These are phyloP conservation scores for Myotis vivesi DNA, from an alignment of 2,797 vertebrate species.

Conservation along the genomic window DNA sequence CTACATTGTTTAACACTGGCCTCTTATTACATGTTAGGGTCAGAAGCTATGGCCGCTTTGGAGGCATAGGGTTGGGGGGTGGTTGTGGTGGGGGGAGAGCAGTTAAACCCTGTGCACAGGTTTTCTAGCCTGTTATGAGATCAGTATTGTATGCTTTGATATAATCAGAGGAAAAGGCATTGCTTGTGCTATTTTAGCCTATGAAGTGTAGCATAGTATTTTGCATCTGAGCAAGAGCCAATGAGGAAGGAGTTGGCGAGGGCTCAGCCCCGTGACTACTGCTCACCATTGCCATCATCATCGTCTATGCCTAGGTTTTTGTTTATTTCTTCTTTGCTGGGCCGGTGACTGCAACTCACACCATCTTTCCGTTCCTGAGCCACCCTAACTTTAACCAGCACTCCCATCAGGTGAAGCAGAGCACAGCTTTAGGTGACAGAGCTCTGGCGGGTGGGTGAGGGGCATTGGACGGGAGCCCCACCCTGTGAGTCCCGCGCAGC, in stretches of 20 bases:
- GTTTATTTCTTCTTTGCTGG: constrained; percentile 75
- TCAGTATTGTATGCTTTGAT: background rate
- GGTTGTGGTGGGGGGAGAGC: no score
- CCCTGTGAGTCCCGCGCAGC: constrained; percentile 80
- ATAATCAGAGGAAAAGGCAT: constrained; percentile 45
- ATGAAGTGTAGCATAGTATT: background rate
- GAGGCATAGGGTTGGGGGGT: fast-evolving
- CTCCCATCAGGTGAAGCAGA: constrained; percentile 79
- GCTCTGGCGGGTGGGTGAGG: constrained; percentile 78
- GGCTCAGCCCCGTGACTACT: background rate
- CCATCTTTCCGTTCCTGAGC: constrained; percentile 65
- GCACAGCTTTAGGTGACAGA: constrained; percentile 81
- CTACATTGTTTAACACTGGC: background rate
- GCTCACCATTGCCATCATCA: constrained; percentile 53
- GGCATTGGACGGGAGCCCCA: constrained; percentile 73
- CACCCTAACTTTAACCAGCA: constrained; percentile 78
- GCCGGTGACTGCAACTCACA: constrained; percentile 68
- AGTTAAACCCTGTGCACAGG: background rate
- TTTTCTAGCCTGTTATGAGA: background rate
- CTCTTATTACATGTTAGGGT: background rate
- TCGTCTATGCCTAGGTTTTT: constrained; percentile 63
- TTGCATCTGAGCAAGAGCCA: constrained; percentile 1
- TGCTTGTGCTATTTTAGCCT: constrained; percentile 49
- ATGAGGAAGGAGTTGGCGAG: constrained; percentile 42
- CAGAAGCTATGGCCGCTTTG: background rate